Evolutionary conservation across 2,113 vertebrate genomes (phyloP), one percentile per base, ranked within the genome.

Genomic region (Tachycineta bicolor): DNA sequence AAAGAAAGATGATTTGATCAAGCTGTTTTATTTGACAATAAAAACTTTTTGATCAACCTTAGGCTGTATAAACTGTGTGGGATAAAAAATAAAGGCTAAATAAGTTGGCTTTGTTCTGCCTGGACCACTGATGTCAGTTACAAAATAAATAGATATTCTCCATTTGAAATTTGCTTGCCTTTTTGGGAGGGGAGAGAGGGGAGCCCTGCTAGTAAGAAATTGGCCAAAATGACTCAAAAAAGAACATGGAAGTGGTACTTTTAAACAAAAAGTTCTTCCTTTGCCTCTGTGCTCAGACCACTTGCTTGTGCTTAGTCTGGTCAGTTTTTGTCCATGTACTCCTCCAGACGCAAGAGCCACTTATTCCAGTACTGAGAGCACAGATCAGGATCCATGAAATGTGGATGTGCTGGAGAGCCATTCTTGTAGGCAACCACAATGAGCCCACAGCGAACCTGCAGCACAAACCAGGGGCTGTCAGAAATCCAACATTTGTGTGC

Each of bases 351-450:
- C 91, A 99, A 62, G 69, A 99, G 97, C 99, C 99, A 99, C 59
- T 98, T 98, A n/a, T 97, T 94, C 99, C 99, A 99, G 95, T 98
- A 99, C 26, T 98, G 94, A 3, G 76, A 96, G 94, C 99, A 99
- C 34, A 98, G 97, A 23, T 98, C 90, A 4, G 97, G 80, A 68
- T 97, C 97, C 97, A 99, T 96, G 95, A 98, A 97, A 83, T 99
- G 99, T 1, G 98, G 84, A 4, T 99, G 99, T 5, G 98, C 99
- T 1, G 99, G 99, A 14, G 98, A 98, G 17, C 99, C 99, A 0
- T 99, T 98, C 94, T 99, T 99, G 90, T 99, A 99, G 49, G 99
- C 99, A 18, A 99, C 98, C 43, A 99, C 99, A 31, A 99, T 98
- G 69, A 99, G 98, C n/a, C 99, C 99, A 74, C 98, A 98, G 63